These are phyloP conservation scores for Elephantulus edwardii DNA, from an alignment of 2,113 vertebrate species.

Conservation along the genomic window DNA sequence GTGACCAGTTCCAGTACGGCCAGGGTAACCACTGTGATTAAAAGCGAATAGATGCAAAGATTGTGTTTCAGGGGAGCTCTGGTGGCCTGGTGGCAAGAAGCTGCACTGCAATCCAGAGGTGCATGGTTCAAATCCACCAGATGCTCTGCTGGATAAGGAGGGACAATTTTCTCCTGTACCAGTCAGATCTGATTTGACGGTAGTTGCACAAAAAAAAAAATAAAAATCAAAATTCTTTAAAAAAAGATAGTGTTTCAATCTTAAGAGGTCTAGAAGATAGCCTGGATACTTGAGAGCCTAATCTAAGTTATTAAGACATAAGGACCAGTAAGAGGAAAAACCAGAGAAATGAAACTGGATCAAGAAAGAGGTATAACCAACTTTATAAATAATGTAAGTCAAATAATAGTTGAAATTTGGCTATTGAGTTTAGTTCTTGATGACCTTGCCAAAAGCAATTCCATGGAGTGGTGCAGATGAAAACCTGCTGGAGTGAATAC, in stretches of 20 bases:
- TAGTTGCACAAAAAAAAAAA: no score
- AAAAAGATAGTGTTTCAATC: conserved; percentile 1
- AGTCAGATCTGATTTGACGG: no score
- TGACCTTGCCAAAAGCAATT: not conserved
- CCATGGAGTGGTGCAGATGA: not conserved
- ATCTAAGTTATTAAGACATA: not conserved
- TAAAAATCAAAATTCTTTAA: no score
- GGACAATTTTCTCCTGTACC: no score
- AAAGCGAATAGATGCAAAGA: conserved; percentile 13
- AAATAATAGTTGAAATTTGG: not conserved
- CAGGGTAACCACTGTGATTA: not conserved
- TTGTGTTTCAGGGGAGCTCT: no score
- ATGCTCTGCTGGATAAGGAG: no score
- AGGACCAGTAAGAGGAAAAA: not conserved
- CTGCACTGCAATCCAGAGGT: no score
- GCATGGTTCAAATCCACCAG: no score
- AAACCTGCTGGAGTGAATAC: not conserved
- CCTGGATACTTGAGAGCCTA: no score
- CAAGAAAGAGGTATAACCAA: not conserved
- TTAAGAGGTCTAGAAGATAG: not conserved
- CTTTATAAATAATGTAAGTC: not conserved
- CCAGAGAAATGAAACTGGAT: not conserved
- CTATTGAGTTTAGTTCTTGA: not conserved
- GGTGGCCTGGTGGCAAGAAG: no score
- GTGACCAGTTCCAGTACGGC: not conserved